These are phyloP conservation scores for Eptatretus burgeri DNA, from an alignment of 2,113 vertebrate species.

Conservation along the genomic window DNA sequence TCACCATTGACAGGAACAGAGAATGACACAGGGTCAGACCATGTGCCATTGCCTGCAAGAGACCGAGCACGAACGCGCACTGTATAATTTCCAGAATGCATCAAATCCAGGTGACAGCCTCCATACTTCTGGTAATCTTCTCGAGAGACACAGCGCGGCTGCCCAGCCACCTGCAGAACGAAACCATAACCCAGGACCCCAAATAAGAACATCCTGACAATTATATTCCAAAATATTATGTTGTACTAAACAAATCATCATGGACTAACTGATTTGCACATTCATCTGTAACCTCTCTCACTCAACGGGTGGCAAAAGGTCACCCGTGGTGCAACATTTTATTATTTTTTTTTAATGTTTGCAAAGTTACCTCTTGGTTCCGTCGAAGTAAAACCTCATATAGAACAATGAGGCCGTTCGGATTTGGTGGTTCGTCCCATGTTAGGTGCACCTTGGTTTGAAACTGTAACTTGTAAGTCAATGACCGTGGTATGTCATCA, in stretches of 20 bases:
- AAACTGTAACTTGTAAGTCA: slow-evolving; percentile 35
- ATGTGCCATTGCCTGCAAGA: slow-evolving; percentile 67
- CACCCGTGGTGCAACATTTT: no score
- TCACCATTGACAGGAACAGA: slow-evolving; percentile 49
- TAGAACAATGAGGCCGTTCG: slow-evolving; percentile 68
- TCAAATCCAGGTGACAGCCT: slow-evolving; percentile 34
- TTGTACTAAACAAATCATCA: no score
- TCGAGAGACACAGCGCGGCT: slow-evolving; percentile 34
- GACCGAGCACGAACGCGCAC: slow-evolving; percentile 57
- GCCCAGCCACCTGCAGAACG: no score
- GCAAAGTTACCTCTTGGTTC: slow-evolving; percentile 37
- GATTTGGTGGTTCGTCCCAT: slow-evolving; percentile 49
- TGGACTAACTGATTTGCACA: no score
- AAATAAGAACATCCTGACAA: no score
- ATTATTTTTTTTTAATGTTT: no score
- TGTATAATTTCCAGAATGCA: slow-evolving; percentile 67
- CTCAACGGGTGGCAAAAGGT: no score
- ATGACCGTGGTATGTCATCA: slow-evolving; percentile 36
- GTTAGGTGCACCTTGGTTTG: slow-evolving; percentile 35
- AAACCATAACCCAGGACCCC: no score
- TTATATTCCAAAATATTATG: no score
- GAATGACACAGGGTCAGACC: slow-evolving; percentile 47
- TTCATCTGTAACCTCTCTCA: no score
- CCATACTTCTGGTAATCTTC: slow-evolving; percentile 26
- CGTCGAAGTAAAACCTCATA: slow-evolving; percentile 65